Conservation (phyloP, 2,113 vertebrate species). For the Mus musculus region GRCm39 chr9:119021001-119021500, state of each 20-base stretch:
- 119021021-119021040: too few species aligned
- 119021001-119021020: too few species aligned
- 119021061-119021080: too few species aligned
- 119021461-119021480: neutral
- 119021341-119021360: neutral
- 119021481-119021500: neutral
- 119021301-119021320: neutral
- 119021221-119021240: neutral
- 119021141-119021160: neutral
- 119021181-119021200: neutral
- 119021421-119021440: too few species aligned
- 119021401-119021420: neutral
- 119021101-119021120: neutral
- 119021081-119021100: neutral
- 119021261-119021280: neutral
- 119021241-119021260: neutral
- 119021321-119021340: neutral
- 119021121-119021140: neutral
- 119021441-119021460: neutral
- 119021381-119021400: neutral
- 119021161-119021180: neutral
- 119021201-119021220: neutral
- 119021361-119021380: too few species aligned
- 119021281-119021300: too few species aligned
- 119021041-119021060: too few species aligned